phyloP scores from a whole-genome alignment of 2,113 vertebrate species.

The Furnarius figulus region DNA sequence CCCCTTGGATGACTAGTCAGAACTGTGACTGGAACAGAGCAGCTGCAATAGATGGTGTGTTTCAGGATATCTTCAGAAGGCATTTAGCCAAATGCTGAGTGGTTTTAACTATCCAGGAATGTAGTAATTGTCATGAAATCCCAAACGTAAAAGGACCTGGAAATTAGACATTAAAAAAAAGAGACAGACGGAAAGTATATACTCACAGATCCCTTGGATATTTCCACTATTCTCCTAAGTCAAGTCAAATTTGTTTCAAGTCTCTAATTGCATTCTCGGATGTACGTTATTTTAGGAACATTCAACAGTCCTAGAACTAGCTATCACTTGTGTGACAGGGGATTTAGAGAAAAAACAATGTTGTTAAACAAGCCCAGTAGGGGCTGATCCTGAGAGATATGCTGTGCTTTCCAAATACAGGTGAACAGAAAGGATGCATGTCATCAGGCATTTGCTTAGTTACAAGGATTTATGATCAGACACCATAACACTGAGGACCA shows the following conservation, averaged over 20 bases:
- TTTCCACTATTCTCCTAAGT: not conserved
- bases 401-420: not conserved
- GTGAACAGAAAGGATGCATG: not conserved
- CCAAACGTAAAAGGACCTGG: not conserved
- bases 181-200: not conserved
- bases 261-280: not conserved
- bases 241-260: conserved; percentile 21
- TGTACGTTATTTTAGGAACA: not conserved
- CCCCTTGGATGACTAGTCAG: conserved; percentile 43
- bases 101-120: conserved; percentile 36
- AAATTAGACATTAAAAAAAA: not conserved
- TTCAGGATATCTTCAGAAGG: conserved; percentile 42
- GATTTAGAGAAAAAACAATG: not conserved
- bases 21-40: conserved; percentile 62
- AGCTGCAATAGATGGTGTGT: conserved; percentile 40
- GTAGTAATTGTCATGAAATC: conserved; percentile 36
- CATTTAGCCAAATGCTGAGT: conserved; percentile 50
- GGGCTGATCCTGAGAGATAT: not conserved
- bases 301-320: not conserved
- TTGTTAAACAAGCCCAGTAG: not conserved
- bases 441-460: not conserved
- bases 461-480: not conserved
- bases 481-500: not conserved
- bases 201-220: not conserved
- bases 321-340: not conserved